Conservation (phyloP, 2,797 vertebrate species). For the Sebastiscus tertius region DNA sequence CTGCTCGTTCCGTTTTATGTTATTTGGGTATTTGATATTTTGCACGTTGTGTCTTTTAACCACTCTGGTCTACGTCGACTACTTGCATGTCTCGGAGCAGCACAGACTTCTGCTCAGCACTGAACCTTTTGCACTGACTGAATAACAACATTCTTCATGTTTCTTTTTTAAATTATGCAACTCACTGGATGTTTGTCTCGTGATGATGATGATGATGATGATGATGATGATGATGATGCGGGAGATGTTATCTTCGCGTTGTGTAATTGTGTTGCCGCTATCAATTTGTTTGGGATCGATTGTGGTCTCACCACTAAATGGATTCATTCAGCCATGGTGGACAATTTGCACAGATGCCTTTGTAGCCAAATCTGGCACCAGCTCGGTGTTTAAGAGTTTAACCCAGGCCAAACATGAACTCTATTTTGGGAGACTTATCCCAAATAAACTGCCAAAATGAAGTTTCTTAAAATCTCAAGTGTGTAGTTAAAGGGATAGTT, state of each 20-base stretch:
- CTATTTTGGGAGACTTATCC: not conserved
- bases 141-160: not conserved
- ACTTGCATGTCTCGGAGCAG: conserved; percentile 55
- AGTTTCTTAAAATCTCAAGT: not conserved
- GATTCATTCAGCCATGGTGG: not conserved
- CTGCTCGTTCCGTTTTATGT: not conserved
- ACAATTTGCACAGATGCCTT: not conserved
- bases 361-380: not conserved
- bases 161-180: conserved; percentile 45
- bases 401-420: not conserved
- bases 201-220: too few species aligned
- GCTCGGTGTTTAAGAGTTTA: not conserved
- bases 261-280: not conserved
- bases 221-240: not conserved
- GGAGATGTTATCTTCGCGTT: conserved; percentile 1
- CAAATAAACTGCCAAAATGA: not conserved
- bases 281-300: not conserved
- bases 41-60: conserved; percentile 50
- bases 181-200: not conserved
- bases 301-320: not conserved
- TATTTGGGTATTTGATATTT: conserved; percentile 25
- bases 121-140: conserved; percentile 60
- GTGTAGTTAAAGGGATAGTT: not conserved
- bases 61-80: not conserved
- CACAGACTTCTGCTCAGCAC: conserved; percentile 24